These are phyloP conservation scores for Drosophila sp. DNA, from an alignment of 1,140 invertebrate species.

Conservation along the genomic window DNA sequence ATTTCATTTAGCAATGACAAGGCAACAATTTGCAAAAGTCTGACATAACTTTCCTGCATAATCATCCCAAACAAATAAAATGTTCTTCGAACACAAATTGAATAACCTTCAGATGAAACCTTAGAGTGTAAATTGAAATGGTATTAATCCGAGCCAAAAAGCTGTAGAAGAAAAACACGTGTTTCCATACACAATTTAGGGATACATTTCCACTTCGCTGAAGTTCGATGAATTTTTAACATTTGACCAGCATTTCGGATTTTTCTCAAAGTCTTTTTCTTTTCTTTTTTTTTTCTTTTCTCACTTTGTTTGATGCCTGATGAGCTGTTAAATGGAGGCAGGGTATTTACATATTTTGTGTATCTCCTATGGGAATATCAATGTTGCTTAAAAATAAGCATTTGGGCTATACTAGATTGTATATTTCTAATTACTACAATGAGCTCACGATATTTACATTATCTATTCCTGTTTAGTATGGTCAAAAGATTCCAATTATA, in stretches of 20 bases:
- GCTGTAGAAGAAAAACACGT: slow-evolving; percentile 13
- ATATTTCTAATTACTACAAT: too few species aligned
- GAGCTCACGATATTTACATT: too few species aligned
- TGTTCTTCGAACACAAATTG: slow-evolving; percentile 70
- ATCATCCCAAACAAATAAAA: slow-evolving; percentile 70
- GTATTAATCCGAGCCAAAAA: slow-evolving; percentile 55
- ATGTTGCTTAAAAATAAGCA: background rate
- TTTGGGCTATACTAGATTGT: too few species aligned
- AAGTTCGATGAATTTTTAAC: slow-evolving; percentile 71
- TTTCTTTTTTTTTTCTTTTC: slow-evolving; percentile 33
- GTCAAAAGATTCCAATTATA: too few species aligned
- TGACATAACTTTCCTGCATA: slow-evolving; percentile 69
- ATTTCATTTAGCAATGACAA: slow-evolving; percentile 2
- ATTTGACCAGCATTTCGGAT: slow-evolving; percentile 51
- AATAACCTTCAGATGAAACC: slow-evolving; percentile 57
- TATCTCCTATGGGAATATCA: background rate
- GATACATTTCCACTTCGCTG: slow-evolving; percentile 64
- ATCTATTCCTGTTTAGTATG: too few species aligned
- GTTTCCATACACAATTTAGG: slow-evolving; percentile 39
- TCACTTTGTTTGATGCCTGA: slow-evolving; percentile 22
- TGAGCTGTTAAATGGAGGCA: slow-evolving; percentile 64
- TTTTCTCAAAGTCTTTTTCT: slow-evolving; percentile 55
- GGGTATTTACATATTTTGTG: slow-evolving; percentile 9
- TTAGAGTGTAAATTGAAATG: slow-evolving; percentile 75
- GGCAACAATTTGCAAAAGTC: slow-evolving; percentile 20